Base-by-base conservation (phyloP, 92 coral and sea anemone genomes). In the Phenganax subtilis region DNA sequence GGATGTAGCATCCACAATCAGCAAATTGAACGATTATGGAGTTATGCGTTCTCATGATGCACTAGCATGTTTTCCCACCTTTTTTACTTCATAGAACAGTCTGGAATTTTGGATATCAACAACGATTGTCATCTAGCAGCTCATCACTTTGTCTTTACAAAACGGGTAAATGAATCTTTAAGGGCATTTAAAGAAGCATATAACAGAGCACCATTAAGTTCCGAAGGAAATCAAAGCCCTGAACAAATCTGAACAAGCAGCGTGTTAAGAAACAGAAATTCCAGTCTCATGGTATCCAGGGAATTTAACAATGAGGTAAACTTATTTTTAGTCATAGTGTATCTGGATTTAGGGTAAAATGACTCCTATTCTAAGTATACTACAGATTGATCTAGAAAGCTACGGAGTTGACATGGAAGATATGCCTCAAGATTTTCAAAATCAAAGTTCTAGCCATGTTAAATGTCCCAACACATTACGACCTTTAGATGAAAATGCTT, bases 401-500 rank as follows among this genome's bases (percentile, higher is more conserved):
- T 66, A 7, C 25, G 72, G 72, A 66, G 16, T 66, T 10, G 72
- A 66, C 15, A 29, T 66, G 51, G 72, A 66, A 25, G 72, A 66
- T 6, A 25, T 66, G 47, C 72, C 72, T 7, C 31, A 8, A 66
- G 51, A 66, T 14, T 12, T 30, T 6, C 47, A 27, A 29, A 14
- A 66, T 27, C 51, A 66, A 30, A 10, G 47, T 27, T 30, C 72
- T 9, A 66, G 31, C 31, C 72, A 66, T 66, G 72, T 66, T 3
- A 10, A 25, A 30, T 11, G 28, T 25, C 72, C 72, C 0, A 51
- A 66, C 28, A 66, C 72, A 66, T 9, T 9, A 6, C 72, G 25
- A 12, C 72, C 72, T 66, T 12, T 66, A 9, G 72, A 66, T 12
- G 72, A 66, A 66, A 66, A 66, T 66, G 72, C 72, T 27, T 66